phyloP scores from a whole-genome alignment of 2,797 vertebrate species.

The Enteromius fasciolatus region DNA sequence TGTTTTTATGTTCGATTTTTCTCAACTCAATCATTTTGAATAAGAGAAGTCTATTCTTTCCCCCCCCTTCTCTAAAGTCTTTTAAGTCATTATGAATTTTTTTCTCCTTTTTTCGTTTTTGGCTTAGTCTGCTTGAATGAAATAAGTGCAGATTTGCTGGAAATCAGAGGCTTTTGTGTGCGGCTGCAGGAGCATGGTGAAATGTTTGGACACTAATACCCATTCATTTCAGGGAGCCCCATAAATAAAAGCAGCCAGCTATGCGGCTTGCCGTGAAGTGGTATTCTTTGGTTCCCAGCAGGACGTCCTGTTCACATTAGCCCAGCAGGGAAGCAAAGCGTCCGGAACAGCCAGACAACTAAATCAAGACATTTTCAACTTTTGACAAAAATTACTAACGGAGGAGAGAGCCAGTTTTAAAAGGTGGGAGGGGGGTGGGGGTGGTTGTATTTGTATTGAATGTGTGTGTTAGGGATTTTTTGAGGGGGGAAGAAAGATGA shows the following conservation, averaged over 20 bases:
- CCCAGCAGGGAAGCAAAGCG: constrained; percentile 92
- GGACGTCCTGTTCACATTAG: constrained; percentile 99
- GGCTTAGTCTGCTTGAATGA: constrained; percentile 94
- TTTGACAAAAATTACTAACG: constrained; percentile 98
- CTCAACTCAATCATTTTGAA: constrained; percentile 55
- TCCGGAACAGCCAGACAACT: constrained; percentile 99
- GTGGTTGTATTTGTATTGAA: constrained; percentile 57
- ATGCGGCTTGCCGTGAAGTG: constrained; percentile 98
- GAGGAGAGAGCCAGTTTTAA: constrained; percentile 72
- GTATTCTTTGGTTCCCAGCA: constrained; percentile 99
- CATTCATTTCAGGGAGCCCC: constrained; percentile 99
- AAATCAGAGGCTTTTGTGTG: constrained; percentile 99
- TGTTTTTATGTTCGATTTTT: constrained; percentile 61
- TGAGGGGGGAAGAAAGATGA: constrained; percentile 56
- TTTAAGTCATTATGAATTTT: constrained; percentile 85
- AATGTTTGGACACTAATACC: constrained; percentile 99
- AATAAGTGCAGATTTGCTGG: constrained; percentile 99
- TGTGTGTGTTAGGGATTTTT: constrained; percentile 51
- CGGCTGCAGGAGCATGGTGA: constrained; percentile 99
- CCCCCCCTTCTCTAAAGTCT: constrained; percentile 76
- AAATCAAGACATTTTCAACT: constrained; percentile 99
- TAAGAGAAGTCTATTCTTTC: constrained; percentile 58
- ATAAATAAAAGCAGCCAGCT: constrained; percentile 99
- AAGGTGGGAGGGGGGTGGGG: constrained; percentile 56
- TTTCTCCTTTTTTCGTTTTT: constrained; percentile 65